These are phyloP conservation scores for Nomada ruficornis DNA, from an alignment of 2,888 invertebrate species.

Conservation along the genomic window DNA sequence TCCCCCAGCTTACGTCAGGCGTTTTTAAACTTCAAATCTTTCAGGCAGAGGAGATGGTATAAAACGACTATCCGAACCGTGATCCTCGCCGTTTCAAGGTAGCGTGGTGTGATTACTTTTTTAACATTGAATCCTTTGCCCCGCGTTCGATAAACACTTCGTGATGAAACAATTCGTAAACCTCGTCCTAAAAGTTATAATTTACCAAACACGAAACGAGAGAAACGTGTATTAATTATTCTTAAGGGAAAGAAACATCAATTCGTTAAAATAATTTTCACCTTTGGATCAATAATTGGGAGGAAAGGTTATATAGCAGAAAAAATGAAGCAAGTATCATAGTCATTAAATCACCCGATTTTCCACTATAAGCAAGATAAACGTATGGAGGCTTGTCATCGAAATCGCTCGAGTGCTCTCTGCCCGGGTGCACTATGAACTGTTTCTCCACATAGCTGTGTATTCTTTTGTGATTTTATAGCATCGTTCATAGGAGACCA, in stretches of 20 bases:
- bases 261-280: neutral
- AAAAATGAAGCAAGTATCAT: neutral
- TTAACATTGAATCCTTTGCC: neutral
- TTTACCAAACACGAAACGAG: too few relatives aligned
- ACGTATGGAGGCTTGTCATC: slow-evolving; percentile 1
- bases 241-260: too few relatives aligned
- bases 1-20: slow-evolving; percentile 36
- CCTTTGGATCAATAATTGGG: neutral
- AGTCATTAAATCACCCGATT: neutral
- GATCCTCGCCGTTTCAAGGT: neutral
- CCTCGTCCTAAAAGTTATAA: too few relatives aligned
- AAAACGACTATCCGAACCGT: neutral
- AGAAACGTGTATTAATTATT: too few relatives aligned
- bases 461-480: slow-evolving; percentile 72
- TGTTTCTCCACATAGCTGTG: slow-evolving; percentile 50
- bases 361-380: neutral
- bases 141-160: too few relatives aligned
- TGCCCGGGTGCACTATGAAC: slow-evolving; percentile 35
- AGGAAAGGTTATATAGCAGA: too few relatives aligned
- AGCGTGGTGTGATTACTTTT: neutral
- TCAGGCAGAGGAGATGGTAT: neutral
- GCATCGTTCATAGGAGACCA: slow-evolving; percentile 64
- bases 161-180: too few relatives aligned
- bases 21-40: slow-evolving; percentile 5
- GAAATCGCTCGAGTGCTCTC: slow-evolving; percentile 39